Base-by-base conservation (phyloP, 2,888 invertebrate species). In the Phengaris alcon region DNA sequence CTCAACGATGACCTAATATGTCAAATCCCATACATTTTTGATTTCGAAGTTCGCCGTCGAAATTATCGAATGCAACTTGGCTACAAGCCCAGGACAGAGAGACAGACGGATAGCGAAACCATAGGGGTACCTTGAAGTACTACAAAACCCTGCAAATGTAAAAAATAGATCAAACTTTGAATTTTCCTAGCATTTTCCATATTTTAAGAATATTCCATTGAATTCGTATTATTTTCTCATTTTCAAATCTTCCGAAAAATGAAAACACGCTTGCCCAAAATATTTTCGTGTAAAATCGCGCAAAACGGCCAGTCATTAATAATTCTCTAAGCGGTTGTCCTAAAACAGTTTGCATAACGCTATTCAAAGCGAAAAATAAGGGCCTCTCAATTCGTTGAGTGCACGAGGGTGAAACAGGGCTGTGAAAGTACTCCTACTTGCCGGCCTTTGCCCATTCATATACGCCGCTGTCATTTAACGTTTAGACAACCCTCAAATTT, bases 341-440 rank as follows among this genome's bases (percentile, higher is more conserved):
- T 70, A 70, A 52, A 72, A 72, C 72, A 35, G 72, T 70, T 70
- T 72, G 72, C 35, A 52, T 72, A 52, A 72, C 52, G 52, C 35
- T 15, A 52, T 35, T 52, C 52, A 72, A 54, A 54, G 72, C 54
- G 72, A 72, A 52, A 72, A 72, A 54, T 72, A 52, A 72, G 72
- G 51, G 52, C 52, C 72, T 22, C 72, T 72, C 13, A 52, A 54
- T 72, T 54, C 35, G 2, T n/a, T 72, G 72, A 48, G 70, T 48
- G 48, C 72, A 52, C 22, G 72, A 15, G 48, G 52, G 52, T 22
- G 8, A 10, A 22, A 54, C 22, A 72, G 72, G 54, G 72, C 52
- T 54, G 72, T 52, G 6, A 13, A 44, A 64, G 35, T 6, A 7
- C 35, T 64, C 35, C 64, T 5, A 5, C 22, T 22, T n/a, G 15